Conservation (phyloP, 2,888 invertebrate genomes). For the Ferrisia virgata region DNA sequence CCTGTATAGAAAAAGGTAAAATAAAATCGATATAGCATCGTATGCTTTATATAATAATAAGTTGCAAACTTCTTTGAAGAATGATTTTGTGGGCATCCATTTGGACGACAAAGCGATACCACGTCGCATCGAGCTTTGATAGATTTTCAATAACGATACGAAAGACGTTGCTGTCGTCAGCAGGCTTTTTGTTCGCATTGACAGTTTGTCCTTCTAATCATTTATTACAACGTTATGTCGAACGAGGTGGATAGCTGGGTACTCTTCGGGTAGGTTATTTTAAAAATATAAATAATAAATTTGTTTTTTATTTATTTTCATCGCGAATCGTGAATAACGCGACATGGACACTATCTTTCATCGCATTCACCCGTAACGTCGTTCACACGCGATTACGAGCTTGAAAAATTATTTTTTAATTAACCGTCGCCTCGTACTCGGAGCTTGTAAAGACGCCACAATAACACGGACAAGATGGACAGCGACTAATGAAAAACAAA, state of each 20-base stretch:
- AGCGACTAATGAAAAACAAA: neutral
- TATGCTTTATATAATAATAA: no score
- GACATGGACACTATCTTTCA: neutral
- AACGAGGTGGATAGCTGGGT: no score
- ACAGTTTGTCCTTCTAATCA: neutral
- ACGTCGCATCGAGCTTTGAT: no score
- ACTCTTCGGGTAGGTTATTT: neutral
- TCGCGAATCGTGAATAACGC: neutral
- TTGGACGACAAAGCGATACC: no score
- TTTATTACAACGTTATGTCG: neutral
- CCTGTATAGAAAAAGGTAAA: no score
- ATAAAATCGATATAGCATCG: no score
- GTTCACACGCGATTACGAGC: neutral
- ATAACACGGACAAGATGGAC: neutral
- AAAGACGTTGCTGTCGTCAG: neutral
- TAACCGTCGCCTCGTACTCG: neutral
- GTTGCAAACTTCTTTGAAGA: no score
- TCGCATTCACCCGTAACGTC: neutral
- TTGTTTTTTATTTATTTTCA: neutral
- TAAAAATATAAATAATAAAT: slow-evolving; percentile 1
- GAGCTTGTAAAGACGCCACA: neutral
- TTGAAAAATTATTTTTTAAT: slow-evolving; percentile 5
- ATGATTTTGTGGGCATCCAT: no score
- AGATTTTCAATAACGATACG: neutral
- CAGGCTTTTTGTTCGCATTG: neutral